These are phyloP conservation scores for Venturia canescens DNA, from an alignment of 1,140 invertebrate genomes.

Conservation along the genomic window DNA sequence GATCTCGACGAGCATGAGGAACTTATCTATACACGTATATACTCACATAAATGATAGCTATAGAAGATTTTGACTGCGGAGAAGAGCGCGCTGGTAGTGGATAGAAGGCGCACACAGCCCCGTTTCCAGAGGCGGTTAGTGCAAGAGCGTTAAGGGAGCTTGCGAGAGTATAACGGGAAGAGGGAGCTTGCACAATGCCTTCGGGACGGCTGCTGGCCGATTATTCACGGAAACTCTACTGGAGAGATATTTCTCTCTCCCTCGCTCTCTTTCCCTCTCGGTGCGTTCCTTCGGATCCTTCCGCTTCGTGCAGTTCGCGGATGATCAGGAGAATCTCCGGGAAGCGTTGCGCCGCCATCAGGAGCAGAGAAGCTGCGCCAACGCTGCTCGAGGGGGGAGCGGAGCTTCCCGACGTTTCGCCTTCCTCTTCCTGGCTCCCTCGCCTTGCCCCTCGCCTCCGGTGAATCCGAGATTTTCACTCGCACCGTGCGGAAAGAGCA, in stretches of 20 bases:
- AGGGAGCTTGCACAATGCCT: conserved; percentile 30
- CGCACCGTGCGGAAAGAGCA: neutral
- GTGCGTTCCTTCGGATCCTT: neutral
- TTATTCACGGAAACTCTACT: conserved; percentile 42
- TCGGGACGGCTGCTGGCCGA: conserved; percentile 41
- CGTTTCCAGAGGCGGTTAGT: conserved; percentile 16
- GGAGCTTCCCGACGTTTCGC: neutral
- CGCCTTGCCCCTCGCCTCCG: neutral
- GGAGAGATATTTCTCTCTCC: neutral
- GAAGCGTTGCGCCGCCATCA: conserved; percentile 14
- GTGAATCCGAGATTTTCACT: conserved; percentile 21
- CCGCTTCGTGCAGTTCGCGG: conserved; percentile 1
- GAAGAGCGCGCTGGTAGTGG: neutral
- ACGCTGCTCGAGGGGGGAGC: neutral
- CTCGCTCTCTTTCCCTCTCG: neutral
- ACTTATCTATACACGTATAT: neutral
- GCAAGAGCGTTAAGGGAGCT: neutral
- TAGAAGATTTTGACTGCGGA: neutral
- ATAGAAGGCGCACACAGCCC: neutral
- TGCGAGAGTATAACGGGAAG: neutral
- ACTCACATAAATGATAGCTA: neutral
- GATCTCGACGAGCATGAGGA: neutral
- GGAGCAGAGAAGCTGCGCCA: conserved; percentile 4
- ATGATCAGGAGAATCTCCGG: conserved; percentile 15
- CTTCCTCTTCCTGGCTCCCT: neutral